A percentile compares a stretch with the other conserved stretches of the same genome.
These are phyloP conservation scores for Urocyon cinereoargenteus DNA, from an alignment of 2,797 vertebrate species.

Conservation along the genomic window DNA sequence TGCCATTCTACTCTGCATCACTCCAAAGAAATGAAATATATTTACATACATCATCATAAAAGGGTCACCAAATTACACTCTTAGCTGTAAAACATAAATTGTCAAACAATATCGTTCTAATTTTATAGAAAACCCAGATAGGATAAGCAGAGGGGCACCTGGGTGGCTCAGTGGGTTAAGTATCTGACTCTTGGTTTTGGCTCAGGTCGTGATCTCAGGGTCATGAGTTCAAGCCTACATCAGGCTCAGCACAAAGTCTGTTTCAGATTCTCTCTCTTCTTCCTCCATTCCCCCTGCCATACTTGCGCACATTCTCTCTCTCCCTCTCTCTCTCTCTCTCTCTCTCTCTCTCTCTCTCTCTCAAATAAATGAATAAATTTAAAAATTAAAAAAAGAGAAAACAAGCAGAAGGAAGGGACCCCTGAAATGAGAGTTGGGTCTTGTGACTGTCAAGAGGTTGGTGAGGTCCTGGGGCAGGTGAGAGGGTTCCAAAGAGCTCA, in stretches of 20 bases:
- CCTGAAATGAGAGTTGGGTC: background rate
- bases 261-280: background rate
- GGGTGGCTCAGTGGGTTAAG: background rate
- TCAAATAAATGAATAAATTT: background rate
- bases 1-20: background rate
- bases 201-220: background rate
- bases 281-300: no score
- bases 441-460: background rate
- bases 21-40: background rate
- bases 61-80: background rate
- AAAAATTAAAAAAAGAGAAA: background rate
- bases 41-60: background rate
- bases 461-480: background rate
- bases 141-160: background rate
- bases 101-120: background rate
- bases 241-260: background rate
- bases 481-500: background rate
- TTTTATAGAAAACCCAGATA: conserved; percentile 24
- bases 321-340: background rate
- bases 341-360: background rate
- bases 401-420: background rate
- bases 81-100: background rate
- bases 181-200: background rate
- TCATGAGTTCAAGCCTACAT: background rate
- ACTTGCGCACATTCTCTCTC: no score